A percentile compares a stretch with the other conserved stretches of the same genome.
phyloP scores from a whole-genome alignment of 2,797 vertebrate species.

The Gouania willdenowi region DNA sequence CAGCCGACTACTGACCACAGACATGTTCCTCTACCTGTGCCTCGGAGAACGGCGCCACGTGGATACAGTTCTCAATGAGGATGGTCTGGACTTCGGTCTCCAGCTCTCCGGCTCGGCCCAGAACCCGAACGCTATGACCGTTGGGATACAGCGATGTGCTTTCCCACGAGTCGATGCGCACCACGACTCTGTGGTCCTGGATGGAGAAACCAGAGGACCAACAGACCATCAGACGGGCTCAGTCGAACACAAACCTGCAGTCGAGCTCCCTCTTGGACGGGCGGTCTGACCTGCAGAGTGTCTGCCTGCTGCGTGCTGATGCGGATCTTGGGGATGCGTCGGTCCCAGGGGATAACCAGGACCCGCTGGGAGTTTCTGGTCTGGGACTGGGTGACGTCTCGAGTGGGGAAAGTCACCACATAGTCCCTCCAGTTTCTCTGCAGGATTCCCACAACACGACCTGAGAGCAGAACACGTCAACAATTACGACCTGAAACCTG shows the following conservation, averaged over 20 bases:
- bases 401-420: constrained; percentile 88
- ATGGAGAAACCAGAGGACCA: no score
- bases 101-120: constrained; percentile 88
- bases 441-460: constrained; percentile 87
- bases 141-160: constrained; percentile 89
- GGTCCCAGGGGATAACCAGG: constrained; percentile 91
- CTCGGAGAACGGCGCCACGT: constrained; percentile 87
- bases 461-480: no score
- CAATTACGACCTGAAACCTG: no score
- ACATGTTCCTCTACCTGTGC: no score
- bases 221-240: no score
- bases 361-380: constrained; percentile 85
- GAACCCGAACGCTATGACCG: constrained; percentile 89
- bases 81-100: constrained; percentile 93
- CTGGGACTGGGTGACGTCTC: constrained; percentile 84
- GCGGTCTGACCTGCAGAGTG: constrained; percentile 80
- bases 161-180: constrained; percentile 94
- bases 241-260: no score
- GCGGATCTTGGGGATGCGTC: constrained; percentile 90
- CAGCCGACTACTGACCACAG: no score
- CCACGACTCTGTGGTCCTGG: constrained; percentile 87
- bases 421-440: constrained; percentile 98
- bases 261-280: no score
- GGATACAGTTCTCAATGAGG: constrained; percentile 90
- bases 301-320: constrained; percentile 94